Evolutionary conservation across 2,888 invertebrate genomes (phyloP), one percentile per base, ranked within the genome.

Genomic region (Thysanoteuthis rhombus): DNA sequence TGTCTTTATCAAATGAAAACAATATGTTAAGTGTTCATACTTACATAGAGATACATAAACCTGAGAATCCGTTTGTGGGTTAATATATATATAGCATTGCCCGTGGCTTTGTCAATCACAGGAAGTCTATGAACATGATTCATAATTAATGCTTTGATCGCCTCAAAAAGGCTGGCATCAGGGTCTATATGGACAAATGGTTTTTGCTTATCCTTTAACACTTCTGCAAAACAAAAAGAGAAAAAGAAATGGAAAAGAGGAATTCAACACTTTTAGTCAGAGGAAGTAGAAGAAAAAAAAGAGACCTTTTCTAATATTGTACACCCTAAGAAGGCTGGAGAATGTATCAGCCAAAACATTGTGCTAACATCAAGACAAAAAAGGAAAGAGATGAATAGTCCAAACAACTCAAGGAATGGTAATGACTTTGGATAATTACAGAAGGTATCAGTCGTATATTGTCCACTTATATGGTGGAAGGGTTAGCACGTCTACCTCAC

Each of bases 21-120:
- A 52, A 52, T 25, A 25, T 45, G 19, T 45, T 16, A 52, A 92
- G n/a, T 32, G 32, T 39, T n/a, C 16, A 25, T 95, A 98, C 99
- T 98, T 97, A 99, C 99, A 97, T 99, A 99, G 97, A 99, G 98
- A 97, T 99, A 99, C 96, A 99, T 98, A 98, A 99, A 99, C 97
- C 99, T 98, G 96, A 99, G 98, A 97, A 99, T 99, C 97, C 99
- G 98, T 97, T 99, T 99, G 97, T 99, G 99, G 93, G 99, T 99
- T 96, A 99, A 98, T 97, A 99, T 99, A 97, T 99, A 99, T 95
- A 99, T 98, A 96, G 99, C 99, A 97, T 99, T 99, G 97, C 99
- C 99, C 89, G 99, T 99, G 94, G 98, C 98, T 93, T 98, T 98
- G 97, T 99, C 99, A 96, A 99, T 99, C 96, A 99, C 99, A 95